Evolutionary conservation across 1,140 invertebrate genomes (phyloP).

Genomic region (Drosophila gunungcola): DNA sequence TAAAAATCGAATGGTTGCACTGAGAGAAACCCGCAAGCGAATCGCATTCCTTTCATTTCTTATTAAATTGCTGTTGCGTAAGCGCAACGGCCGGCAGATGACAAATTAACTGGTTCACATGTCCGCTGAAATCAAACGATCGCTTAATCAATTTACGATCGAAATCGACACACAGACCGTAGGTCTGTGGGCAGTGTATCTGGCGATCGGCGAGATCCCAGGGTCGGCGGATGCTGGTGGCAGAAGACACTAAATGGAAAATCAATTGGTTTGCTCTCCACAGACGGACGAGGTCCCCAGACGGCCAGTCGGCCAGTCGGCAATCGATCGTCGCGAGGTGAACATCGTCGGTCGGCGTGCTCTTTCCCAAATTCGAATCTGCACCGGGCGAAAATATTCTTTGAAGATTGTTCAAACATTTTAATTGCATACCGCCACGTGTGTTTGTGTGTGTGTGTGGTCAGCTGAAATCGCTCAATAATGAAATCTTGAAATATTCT

Average conservation of each 20-base stretch:
- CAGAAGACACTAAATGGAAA: conserved; percentile 69
- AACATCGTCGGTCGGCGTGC: conserved; percentile 29
- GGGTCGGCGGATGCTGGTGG: conserved; percentile 26
- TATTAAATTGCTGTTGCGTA: conserved; percentile 4
- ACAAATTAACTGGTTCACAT: conserved; percentile 52
- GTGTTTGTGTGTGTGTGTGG: conserved; percentile 34
- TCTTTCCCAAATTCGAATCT: not conserved
- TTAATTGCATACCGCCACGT: conserved; percentile 31
- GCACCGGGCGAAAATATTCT: conserved; percentile 15
- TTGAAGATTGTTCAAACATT: conserved; percentile 19
- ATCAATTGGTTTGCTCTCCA: conserved; percentile 71
- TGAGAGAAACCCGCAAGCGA: conserved; percentile 26
- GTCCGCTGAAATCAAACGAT: conserved; percentile 65
- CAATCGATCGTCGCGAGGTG: conserved; percentile 54
- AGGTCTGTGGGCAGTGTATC: conserved; percentile 47
- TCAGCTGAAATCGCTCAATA: conserved; percentile 10
- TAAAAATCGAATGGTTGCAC: conserved; percentile 49
- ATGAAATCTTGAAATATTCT: conserved; percentile 15
- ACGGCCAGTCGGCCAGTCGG: conserved; percentile 72
- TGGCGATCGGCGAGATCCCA: conserved; percentile 16
- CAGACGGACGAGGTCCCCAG: conserved; percentile 46
- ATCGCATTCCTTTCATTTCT: not conserved
- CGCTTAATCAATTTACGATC: conserved; percentile 60
- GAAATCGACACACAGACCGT: conserved; percentile 17
- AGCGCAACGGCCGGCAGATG: conserved; percentile 6